A percentile compares a stretch with the other conserved stretches of the same genome.
Conservation (phyloP, 2,888 invertebrate species). For the Hirtodrosophila duncani region DNA sequence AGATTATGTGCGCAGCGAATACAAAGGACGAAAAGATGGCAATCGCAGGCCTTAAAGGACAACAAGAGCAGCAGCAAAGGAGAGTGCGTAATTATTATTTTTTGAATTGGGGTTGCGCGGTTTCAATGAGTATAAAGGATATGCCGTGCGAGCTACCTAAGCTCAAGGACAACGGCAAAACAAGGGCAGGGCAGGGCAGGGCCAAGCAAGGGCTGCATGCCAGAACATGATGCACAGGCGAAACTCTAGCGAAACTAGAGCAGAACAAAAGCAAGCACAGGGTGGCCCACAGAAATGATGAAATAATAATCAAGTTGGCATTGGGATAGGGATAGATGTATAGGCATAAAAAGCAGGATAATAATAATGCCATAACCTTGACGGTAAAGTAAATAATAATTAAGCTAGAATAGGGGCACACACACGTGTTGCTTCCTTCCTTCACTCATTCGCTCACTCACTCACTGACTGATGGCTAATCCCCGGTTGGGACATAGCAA, state of each 20-base stretch:
- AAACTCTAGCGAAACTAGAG: slow-evolving; percentile 39
- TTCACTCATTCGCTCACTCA: slow-evolving; percentile 30
- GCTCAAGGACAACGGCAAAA: slow-evolving; percentile 63
- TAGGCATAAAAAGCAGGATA: slow-evolving; percentile 28
- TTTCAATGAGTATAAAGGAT: slow-evolving; percentile 15
- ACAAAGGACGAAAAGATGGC: slow-evolving; percentile 23
- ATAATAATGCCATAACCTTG: slow-evolving; percentile 65
- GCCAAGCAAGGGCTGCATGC: slow-evolving; percentile 43
- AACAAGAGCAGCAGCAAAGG: too few relatives aligned
- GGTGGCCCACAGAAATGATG: slow-evolving; percentile 42
- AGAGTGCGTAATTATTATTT: slow-evolving; percentile 52
- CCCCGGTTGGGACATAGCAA: slow-evolving; percentile 19
- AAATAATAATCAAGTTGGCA: slow-evolving; percentile 65
- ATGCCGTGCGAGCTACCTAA: slow-evolving; percentile 5
- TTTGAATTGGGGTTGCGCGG: slow-evolving; percentile 20
- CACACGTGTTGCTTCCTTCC: slow-evolving; percentile 60
- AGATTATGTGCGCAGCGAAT: slow-evolving; percentile 46
- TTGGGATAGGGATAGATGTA: background rate
- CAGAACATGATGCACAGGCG: slow-evolving; percentile 37
- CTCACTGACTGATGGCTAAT: slow-evolving; percentile 11
- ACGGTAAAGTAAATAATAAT: slow-evolving; percentile 66
- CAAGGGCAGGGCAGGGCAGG: slow-evolving; percentile 6
- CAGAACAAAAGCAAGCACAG: slow-evolving; percentile 29
- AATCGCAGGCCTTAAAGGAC: too few relatives aligned
- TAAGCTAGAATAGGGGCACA: slow-evolving; percentile 32